Evolutionary conservation across 2,113 vertebrate species (phyloP).

Genomic region (Megalops atlanticus): DNA sequence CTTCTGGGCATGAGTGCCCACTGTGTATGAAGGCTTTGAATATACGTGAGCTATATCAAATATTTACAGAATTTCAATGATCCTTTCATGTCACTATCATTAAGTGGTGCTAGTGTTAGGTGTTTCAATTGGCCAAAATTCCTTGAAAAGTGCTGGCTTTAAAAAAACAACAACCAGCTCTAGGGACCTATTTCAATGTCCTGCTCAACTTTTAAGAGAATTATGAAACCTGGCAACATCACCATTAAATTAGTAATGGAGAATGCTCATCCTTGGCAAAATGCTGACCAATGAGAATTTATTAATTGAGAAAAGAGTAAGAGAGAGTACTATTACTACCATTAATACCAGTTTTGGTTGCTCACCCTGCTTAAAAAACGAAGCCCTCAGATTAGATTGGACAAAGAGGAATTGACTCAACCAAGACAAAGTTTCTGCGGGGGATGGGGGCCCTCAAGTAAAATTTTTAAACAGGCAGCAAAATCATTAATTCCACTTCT

Average conservation of each 20-base stretch:
- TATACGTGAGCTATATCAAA: neutral
- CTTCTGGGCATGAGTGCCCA: neutral
- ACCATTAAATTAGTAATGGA: too few species aligned
- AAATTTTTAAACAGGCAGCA: too few species aligned
- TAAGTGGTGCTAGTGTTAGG: neutral
- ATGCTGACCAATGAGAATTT: neutral
- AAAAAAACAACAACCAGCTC: neutral
- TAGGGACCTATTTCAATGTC: neutral
- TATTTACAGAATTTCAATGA: neutral
- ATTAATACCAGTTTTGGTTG: too few species aligned
- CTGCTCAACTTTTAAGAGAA: neutral
- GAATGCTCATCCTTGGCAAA: neutral
- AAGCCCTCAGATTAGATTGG: neutral
- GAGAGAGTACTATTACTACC: too few species aligned
- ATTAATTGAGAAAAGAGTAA: too few species aligned
- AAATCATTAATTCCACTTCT: too few species aligned
- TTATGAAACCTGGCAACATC: too few species aligned
- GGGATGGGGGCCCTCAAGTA: too few species aligned
- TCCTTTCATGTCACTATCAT: neutral
- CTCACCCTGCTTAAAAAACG: neutral
- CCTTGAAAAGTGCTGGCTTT: slow-evolving; percentile 10
- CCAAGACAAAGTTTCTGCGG: too few species aligned
- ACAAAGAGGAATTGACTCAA: neutral
- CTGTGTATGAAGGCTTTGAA: neutral
- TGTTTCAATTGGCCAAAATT: too few species aligned